Conservation (phyloP, 2,888 invertebrate species). For the Pardosa pseudoannulata region DNA sequence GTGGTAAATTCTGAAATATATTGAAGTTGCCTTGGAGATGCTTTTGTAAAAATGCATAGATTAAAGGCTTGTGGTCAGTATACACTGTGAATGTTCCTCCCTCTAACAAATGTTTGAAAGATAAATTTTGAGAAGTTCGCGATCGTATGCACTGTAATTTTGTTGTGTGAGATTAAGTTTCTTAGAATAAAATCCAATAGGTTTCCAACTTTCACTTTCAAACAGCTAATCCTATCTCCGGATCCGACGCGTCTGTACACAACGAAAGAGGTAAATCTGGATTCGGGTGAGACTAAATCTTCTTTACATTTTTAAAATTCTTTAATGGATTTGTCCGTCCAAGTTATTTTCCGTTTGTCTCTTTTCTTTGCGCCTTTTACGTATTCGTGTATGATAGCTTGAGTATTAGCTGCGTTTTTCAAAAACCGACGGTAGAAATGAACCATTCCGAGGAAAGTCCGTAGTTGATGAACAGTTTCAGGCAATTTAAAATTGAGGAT, state of each 20-base stretch:
- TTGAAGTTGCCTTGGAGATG: slow-evolving; percentile 76
- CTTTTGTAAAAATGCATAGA: not conserved
- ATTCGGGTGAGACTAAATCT: slow-evolving; percentile 24
- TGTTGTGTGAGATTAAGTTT: slow-evolving; percentile 7
- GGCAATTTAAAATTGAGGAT: too few relatives aligned
- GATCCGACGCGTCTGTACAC: slow-evolving; percentile 18
- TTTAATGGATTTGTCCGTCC: too few relatives aligned
- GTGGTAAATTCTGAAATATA: slow-evolving; percentile 1
- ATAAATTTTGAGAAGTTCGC: not conserved
- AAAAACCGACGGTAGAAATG: too few relatives aligned
- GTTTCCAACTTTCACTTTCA: slow-evolving; percentile 61
- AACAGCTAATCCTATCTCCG: too few relatives aligned
- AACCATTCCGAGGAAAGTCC: too few relatives aligned
- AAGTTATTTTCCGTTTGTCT: too few relatives aligned
- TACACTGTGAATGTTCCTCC: not conserved
- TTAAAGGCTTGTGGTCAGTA: not conserved
- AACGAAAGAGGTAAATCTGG: slow-evolving; percentile 5
- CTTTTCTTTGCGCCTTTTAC: too few relatives aligned
- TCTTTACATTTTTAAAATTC: too few relatives aligned
- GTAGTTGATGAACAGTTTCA: too few relatives aligned
- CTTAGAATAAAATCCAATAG: slow-evolving; percentile 30
- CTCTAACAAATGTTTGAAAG: not conserved
- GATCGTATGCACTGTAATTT: not conserved
- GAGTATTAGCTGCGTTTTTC: too few relatives aligned
- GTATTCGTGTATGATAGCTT: too few relatives aligned